Evolutionary conservation across 92 coral and sea anemone species (phyloP).

Genomic region (Parazoanthus darwini): DNA sequence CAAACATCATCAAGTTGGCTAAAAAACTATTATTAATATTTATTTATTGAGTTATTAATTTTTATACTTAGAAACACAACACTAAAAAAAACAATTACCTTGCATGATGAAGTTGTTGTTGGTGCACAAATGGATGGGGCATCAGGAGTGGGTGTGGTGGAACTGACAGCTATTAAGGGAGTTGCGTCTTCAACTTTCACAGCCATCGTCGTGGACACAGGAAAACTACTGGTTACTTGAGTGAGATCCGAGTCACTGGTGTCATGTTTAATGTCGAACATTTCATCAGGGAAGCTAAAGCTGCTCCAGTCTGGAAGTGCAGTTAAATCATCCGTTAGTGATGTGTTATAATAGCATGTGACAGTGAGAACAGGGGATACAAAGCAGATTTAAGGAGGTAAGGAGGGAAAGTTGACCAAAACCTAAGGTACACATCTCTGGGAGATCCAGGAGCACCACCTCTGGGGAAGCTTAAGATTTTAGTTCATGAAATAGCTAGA

Average conservation of each 20-base stretch:
- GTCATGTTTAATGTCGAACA: neutral
- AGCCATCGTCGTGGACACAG: slow-evolving; percentile 5
- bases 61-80: no score
- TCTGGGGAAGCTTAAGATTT: no score
- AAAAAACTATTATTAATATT: no score
- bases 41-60: neutral
- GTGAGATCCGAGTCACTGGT: slow-evolving; percentile 40
- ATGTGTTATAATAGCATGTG: no score
- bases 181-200: slow-evolving; percentile 11
- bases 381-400: no score
- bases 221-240: slow-evolving; percentile 35
- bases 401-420: no score
- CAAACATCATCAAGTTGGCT: no score
- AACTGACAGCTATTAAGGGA: neutral
- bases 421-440: no score
- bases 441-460: no score
- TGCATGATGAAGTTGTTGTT: slow-evolving; percentile 37
- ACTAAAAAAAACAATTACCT: slow-evolving; percentile 9
- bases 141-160: slow-evolving; percentile 14
- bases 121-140: slow-evolving; percentile 22
- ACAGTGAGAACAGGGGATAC: no score
- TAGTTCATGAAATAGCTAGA: no score
- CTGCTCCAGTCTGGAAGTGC: slow-evolving; percentile 48
- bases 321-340: neutral
- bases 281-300: slow-evolving; percentile 53